phyloP scores from a whole-genome alignment of 2,797 vertebrate species.

The Merluccius polli region DNA sequence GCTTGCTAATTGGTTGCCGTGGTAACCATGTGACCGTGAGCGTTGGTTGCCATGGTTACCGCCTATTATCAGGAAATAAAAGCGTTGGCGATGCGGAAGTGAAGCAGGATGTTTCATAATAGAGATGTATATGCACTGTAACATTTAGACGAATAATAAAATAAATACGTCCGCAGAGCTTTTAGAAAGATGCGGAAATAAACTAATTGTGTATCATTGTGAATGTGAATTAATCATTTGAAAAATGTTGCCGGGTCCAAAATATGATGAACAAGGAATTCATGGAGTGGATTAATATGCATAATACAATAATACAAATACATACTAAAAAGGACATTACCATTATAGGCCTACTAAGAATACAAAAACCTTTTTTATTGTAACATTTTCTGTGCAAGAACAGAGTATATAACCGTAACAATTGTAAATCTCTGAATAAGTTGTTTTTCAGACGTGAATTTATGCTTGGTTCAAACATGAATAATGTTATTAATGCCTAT shows the following conservation, averaged over 20 bases:
- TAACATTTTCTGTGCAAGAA: not conserved
- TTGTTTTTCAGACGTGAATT: not conserved
- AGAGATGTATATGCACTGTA: too few species aligned
- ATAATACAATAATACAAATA: not conserved
- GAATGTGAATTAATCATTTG: too few species aligned
- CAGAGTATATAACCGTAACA: not conserved
- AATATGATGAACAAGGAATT: too few species aligned
- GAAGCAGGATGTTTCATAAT: not conserved
- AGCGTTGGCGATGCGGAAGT: not conserved
- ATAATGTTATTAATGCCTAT: not conserved
- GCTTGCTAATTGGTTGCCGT: too few species aligned
- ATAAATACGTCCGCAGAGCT: too few species aligned
- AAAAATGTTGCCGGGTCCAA: too few species aligned
- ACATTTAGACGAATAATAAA: too few species aligned
- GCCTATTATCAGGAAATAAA: not conserved
- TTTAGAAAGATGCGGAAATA: too few species aligned
- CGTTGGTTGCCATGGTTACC: not conserved
- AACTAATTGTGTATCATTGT: too few species aligned
- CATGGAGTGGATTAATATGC: not conserved
- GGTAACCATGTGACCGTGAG: too few species aligned
- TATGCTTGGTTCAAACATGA: not conserved
- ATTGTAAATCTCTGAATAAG: not conserved
- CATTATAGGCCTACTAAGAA: not conserved
- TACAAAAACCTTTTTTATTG: not conserved
- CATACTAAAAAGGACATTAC: not conserved